phyloP scores from a whole-genome alignment of 2,888 invertebrate species.

The Emmelina monodactyla region DNA sequence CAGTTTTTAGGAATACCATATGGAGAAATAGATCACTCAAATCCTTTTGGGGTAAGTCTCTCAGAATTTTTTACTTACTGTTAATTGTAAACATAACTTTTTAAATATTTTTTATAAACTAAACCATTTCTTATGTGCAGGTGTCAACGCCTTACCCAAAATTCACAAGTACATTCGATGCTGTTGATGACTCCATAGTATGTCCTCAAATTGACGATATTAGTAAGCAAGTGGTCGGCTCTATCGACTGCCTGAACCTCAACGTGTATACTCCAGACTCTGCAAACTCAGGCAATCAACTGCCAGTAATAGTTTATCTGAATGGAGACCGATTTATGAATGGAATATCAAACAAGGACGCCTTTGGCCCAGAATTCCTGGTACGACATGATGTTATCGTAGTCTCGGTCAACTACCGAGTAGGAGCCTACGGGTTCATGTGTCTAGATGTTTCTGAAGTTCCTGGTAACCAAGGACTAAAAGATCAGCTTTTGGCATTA shows the following conservation, averaged over 20 bases:
- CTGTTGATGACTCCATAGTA: slow-evolving; percentile 22
- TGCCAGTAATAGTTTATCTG: slow-evolving; percentile 19
- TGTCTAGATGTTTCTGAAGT: slow-evolving; percentile 17
- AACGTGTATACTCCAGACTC: slow-evolving; percentile 20
- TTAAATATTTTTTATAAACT: background rate
- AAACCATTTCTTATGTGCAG: slow-evolving; percentile 12
- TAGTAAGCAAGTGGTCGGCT: slow-evolving; percentile 17
- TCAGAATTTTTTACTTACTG: background rate
- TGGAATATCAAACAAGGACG: slow-evolving; percentile 11
- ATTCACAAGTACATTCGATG: slow-evolving; percentile 22
- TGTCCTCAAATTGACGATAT: slow-evolving; percentile 25
- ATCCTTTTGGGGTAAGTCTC: slow-evolving; percentile 28
- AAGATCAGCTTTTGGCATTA: slow-evolving; percentile 17
- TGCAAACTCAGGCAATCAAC: slow-evolving; percentile 6
- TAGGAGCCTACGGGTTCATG: slow-evolving; percentile 20
- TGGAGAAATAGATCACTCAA: slow-evolving; percentile 20
- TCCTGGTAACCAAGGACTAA: slow-evolving; percentile 19
- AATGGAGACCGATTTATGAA: slow-evolving; percentile 15
- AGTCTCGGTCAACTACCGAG: slow-evolving; percentile 19
- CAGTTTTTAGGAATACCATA: slow-evolving; percentile 30
- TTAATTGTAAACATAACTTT: background rate
- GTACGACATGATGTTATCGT: slow-evolving; percentile 19
- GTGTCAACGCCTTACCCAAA: slow-evolving; percentile 12
- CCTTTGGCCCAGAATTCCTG: slow-evolving; percentile 17
- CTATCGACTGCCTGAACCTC: slow-evolving; percentile 23